Conservation (phyloP, 2,113 vertebrate species). For the Merops nubicus region DNA sequence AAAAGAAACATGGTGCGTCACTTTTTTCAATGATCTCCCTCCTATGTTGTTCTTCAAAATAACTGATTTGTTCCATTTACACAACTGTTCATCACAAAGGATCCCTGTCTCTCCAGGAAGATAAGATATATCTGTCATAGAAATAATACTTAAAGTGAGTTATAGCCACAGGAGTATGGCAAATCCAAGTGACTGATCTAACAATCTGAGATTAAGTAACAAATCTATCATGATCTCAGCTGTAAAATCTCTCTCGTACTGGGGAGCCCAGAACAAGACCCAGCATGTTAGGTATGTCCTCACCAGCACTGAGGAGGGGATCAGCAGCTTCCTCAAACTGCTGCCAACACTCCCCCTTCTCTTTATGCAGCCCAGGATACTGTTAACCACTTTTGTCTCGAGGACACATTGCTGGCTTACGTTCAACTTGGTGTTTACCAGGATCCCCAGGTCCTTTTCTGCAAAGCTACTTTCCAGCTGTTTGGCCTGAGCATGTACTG, state of each 20-base stretch:
- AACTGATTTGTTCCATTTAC: neutral
- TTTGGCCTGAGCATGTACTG: neutral
- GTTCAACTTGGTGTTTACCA: neutral
- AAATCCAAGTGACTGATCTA: neutral
- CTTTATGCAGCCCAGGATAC: neutral
- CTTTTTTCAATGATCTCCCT: neutral
- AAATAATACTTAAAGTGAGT: neutral
- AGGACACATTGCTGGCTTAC: neutral
- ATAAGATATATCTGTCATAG: neutral
- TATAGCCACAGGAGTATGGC: neutral
- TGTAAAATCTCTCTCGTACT: neutral
- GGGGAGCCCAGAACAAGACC: neutral
- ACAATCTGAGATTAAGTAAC: neutral
- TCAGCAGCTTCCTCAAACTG: rapidly evolving
- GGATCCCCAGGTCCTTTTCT: neutral
- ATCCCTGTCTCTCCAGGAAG: neutral
- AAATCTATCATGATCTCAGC: neutral
- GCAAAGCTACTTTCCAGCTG: neutral
- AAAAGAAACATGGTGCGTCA: neutral
- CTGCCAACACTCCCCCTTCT: neutral
- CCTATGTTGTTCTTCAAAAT: neutral
- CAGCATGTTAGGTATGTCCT: neutral
- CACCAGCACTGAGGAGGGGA: neutral
- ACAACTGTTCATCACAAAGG: neutral
- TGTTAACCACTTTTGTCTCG: neutral